phyloP scores from a whole-genome alignment of 1,140 invertebrate species.

The Piezodorus guildinii region DNA sequence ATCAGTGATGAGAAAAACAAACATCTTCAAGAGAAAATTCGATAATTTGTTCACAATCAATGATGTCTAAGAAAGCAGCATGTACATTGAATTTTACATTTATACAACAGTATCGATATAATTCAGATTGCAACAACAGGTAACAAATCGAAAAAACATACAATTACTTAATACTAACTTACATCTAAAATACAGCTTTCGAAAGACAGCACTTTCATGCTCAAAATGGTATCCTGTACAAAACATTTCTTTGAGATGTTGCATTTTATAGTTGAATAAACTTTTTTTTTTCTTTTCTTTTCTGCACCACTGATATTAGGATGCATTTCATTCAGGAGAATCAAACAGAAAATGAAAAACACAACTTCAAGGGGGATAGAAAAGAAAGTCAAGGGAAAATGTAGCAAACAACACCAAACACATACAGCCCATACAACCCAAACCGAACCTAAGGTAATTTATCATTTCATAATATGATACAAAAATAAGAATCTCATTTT shows the following conservation, averaged over 20 bases:
- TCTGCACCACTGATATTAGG: conserved; percentile 10
- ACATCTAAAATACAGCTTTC: no score
- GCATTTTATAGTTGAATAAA: no score
- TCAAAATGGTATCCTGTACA: no score
- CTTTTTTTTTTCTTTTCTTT: neutral
- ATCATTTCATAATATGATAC: conserved; percentile 20
- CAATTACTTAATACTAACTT: no score
- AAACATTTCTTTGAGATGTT: no score
- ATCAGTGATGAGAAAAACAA: conserved; percentile 1
- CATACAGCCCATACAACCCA: conserved; percentile 5
- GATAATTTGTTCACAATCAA: no score
- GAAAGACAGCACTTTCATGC: no score
- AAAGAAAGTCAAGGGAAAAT: conserved; percentile 14
- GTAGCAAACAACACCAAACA: conserved; percentile 19
- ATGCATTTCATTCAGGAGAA: neutral
- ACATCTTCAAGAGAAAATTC: neutral
- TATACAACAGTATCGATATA: no score
- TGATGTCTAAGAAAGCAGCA: no score
- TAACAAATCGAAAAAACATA: no score
- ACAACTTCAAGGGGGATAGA: neutral
- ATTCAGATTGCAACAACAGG: no score
- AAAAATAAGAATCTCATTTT: conserved; percentile 19
- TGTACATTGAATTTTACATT: no score
- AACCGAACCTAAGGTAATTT: conserved; percentile 5
- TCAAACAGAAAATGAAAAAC: conserved; percentile 17